These are phyloP conservation scores for Drosophila kurseongensis DNA, from an alignment of 1,140 invertebrate genomes.

Conservation along the genomic window DNA sequence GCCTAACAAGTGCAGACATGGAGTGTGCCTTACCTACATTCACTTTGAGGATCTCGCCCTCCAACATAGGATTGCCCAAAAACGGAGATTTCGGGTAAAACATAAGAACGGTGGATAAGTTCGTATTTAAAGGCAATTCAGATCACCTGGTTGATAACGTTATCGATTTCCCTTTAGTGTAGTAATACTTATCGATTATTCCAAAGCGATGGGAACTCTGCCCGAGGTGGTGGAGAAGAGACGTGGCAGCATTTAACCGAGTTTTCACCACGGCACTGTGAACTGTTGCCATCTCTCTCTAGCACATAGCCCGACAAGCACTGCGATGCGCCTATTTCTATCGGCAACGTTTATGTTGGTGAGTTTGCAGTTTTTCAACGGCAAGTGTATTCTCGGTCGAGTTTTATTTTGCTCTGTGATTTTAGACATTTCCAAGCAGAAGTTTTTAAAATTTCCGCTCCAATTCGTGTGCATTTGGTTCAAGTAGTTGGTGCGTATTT, in stretches of 20 bases:
- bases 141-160: background rate
- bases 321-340: conserved; percentile 29
- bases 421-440: conserved; percentile 83
- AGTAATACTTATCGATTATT: conserved; percentile 1
- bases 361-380: conserved; percentile 80
- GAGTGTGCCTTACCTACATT: conserved; percentile 55
- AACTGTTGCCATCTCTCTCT: conserved; percentile 29
- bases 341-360: conserved; percentile 54
- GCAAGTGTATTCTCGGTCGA: conserved; percentile 79
- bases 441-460: conserved; percentile 80
- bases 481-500: conserved; percentile 78
- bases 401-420: conserved; percentile 84
- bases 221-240: conserved; percentile 35
- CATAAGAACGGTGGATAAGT: conserved; percentile 34
- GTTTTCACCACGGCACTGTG: conserved; percentile 37
- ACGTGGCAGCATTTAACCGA: conserved; percentile 67
- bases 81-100: conserved; percentile 81
- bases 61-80: conserved; percentile 59
- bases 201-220: background rate
- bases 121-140: too few relatives aligned
- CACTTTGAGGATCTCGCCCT: conserved; percentile 72
- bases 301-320: conserved; percentile 11
- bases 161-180: background rate
- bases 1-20: background rate
- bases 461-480: conserved; percentile 67